phyloP scores from a whole-genome alignment of 2,888 invertebrate species.

The Sarcophaga subvicina region DNA sequence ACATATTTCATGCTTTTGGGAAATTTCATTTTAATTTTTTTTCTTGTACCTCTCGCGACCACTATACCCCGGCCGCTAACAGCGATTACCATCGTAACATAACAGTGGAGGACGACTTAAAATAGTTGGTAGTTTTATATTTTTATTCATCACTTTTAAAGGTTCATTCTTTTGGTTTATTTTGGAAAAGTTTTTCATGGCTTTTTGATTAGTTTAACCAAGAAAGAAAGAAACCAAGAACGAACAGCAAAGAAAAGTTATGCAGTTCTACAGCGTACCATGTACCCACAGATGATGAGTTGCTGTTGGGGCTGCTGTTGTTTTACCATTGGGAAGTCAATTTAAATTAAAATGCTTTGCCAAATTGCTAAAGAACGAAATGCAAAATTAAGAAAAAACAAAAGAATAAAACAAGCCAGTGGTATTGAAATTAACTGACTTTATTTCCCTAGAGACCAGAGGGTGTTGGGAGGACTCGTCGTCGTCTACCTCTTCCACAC shows the following conservation, averaged over 20 bases:
- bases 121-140: constrained; percentile 62
- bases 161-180: constrained; percentile 45
- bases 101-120: constrained; percentile 23
- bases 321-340: constrained; percentile 69
- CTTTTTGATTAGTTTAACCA: constrained; percentile 76
- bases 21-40: constrained; percentile 69
- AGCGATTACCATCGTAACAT: not conserved
- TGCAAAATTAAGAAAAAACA: constrained; percentile 6
- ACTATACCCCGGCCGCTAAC: constrained; percentile 34
- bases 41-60: constrained; percentile 8
- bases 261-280: constrained; percentile 65
- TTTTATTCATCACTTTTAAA: not conserved
- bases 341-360: constrained; percentile 71
- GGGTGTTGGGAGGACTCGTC: not conserved
- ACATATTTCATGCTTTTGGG: constrained; percentile 70
- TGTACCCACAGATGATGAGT: constrained; percentile 59
- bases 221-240: not conserved
- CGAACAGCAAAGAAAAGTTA: constrained; percentile 61
- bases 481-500: not conserved
- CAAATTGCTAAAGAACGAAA: constrained; percentile 45
- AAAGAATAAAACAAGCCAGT: constrained; percentile 48
- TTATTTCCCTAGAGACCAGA: constrained; percentile 61
- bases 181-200: constrained; percentile 75
- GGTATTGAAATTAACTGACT: constrained; percentile 67
- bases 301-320: constrained; percentile 29